Evolutionary conservation across 2,888 invertebrate genomes (phyloP).

Genomic region (Tubiluchus corallicola): DNA sequence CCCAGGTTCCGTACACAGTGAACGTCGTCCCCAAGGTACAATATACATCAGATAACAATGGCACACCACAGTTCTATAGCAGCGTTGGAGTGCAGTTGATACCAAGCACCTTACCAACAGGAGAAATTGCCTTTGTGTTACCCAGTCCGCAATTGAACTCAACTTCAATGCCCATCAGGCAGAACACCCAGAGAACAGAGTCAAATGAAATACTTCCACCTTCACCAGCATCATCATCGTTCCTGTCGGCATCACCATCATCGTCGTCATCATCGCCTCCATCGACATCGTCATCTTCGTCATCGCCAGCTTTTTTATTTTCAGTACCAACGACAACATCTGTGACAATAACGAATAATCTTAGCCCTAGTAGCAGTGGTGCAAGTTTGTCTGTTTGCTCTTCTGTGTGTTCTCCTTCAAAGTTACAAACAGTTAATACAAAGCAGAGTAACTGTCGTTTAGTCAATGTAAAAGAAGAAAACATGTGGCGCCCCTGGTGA

Average conservation of each 20-base stretch:
- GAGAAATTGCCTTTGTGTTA: slow-evolving; percentile 1
- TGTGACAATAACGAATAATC: neutral
- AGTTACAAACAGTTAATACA: neutral
- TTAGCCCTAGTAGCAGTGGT: neutral
- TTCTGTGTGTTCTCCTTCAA: too few relatives aligned
- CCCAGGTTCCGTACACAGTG: neutral
- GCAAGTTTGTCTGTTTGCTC: neutral
- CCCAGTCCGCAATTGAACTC: neutral
- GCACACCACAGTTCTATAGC: neutral
- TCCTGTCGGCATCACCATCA: neutral
- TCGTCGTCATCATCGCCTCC: neutral
- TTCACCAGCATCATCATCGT: neutral
- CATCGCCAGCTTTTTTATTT: neutral
- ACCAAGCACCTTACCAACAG: neutral
- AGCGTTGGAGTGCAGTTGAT: neutral
- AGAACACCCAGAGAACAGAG: too few relatives aligned
- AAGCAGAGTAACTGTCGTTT: too few relatives aligned
- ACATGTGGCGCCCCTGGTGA: slow-evolving; percentile 3
- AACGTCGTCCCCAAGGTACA: neutral
- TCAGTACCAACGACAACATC: neutral
- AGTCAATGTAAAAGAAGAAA: too few relatives aligned
- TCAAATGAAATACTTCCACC: too few relatives aligned
- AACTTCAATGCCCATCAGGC: neutral
- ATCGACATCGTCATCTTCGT: slow-evolving; percentile 1
- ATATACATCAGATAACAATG: too few relatives aligned